Evolutionary conservation across 64 coral and sea anemone genomes (phyloP), one percentile per base, ranked within the genome.

Genomic region (Dendronephthya gigantea): DNA sequence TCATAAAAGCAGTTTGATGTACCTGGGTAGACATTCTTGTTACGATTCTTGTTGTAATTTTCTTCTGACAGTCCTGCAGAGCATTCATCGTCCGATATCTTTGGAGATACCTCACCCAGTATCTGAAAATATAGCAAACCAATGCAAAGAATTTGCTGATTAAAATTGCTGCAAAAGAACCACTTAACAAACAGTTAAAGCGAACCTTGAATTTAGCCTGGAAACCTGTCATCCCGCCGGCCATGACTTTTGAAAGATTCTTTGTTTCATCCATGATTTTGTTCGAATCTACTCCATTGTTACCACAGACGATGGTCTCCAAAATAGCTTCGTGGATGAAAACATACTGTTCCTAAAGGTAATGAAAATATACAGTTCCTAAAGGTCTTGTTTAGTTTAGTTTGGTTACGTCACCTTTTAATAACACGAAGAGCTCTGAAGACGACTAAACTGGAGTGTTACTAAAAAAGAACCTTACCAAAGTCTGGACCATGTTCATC

Each of bases 131-230:
- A n/a, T 66, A 66, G 29, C n/a, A n/a, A 66, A 66, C 41, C 11
- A 45, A 45, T 45, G 11, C 41, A n/a, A n/a, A n/a, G n/a, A n/a
- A n/a, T n/a, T n/a, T n/a, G n/a, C n/a, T n/a, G 41, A 6, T 45
- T 4, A 6, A 45, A 45, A 11, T 45, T 45, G 41, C 41, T 6
- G 41, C 41, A 45, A 45, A 45, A 45, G n/a, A n/a, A n/a, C n/a
- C n/a, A n/a, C 41, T 22, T n/a, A 3, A 66, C 19, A 66, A 3
- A n/a, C 6, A 66, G n/a, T n/a, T n/a, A 66, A n/a, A n/a, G 15
- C 72, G 10, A 36, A 79, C 72, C 72, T 79, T 79, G 22, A 79
- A 79, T 9, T 79, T 79, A 14, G 33, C 72, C 36, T 79, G 72
- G 9, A 79, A 79, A 35, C 72, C 72, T 28, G 72, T 79, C 72